Evolutionary conservation across 2,797 vertebrate genomes (phyloP).

Genomic region (Simalia tracyae): DNA sequence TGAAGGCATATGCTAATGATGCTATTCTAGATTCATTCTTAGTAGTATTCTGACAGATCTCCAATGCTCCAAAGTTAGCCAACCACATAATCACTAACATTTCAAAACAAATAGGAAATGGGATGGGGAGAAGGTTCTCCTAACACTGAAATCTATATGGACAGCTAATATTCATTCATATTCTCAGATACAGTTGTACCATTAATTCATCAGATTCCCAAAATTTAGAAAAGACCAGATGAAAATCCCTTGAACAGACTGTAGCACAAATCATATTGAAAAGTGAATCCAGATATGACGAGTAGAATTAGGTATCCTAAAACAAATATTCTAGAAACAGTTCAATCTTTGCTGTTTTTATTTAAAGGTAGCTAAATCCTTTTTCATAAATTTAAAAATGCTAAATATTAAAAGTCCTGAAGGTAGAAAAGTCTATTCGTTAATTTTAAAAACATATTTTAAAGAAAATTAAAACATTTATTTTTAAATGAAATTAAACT

Average conservation of each 20-base stretch:
- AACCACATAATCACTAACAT: slow-evolving; percentile 13
- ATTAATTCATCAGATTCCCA: slow-evolving; percentile 9
- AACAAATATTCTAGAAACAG: neutral
- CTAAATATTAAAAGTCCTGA: slow-evolving; percentile 24
- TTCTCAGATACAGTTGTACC: neutral
- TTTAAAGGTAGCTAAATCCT: slow-evolving; percentile 13
- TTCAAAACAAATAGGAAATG: slow-evolving; percentile 31
- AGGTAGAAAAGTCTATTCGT: slow-evolving; percentile 44
- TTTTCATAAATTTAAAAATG: neutral
- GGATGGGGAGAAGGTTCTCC: neutral
- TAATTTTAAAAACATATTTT: slow-evolving; percentile 22
- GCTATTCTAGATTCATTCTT: slow-evolving; percentile 24
- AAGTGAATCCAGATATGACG: neutral
- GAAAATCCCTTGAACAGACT: slow-evolving; percentile 21
- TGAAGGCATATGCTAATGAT: slow-evolving; percentile 59
- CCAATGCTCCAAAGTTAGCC: slow-evolving; percentile 27
- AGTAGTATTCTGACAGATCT: slow-evolving; percentile 17
- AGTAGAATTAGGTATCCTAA: slow-evolving; percentile 10
- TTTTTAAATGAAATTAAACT: slow-evolving; percentile 21
- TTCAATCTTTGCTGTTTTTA: slow-evolving; percentile 28
- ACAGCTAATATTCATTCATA: neutral
- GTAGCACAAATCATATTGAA: neutral
- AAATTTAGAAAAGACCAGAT: neutral
- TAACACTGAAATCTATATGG: neutral
- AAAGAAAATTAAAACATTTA: slow-evolving; percentile 36